Base-by-base conservation (phyloP, 2,113 vertebrate species). In the Leptobrachium ailaonicum region DNA sequence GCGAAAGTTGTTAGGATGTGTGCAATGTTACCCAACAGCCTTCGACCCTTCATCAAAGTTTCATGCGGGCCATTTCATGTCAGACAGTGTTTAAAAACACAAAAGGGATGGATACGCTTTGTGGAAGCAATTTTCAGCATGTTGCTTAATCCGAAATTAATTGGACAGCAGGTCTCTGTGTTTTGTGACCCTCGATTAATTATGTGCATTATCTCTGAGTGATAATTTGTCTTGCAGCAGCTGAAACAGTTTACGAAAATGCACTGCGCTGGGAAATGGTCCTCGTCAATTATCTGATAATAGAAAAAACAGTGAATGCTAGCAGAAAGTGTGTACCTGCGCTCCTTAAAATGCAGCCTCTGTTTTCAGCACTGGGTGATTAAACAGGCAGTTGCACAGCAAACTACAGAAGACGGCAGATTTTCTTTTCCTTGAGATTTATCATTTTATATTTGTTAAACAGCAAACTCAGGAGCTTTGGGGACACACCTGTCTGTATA, bases 141-240 rank as follows among this genome's bases (percentile, higher is more conserved):
- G 67, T 56, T 85, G 13, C 20, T 80, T 82, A 42, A 70, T 68
- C 79, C 12, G 42, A 40, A 58, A 7, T 64, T 73, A 82, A 54
- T 83, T 47, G 79, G 41, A 50, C 43, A 80, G 77, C 71, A 79
- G 5, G 50, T 58, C 54, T 44, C 71, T 20, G 13, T 85, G 73
- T 53, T 85, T 82, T 56, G 2, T 82, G 71, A 66, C 75, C 69
- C 68, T 56, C 5, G 77, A 0, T 72, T 66, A 83, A 10, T 79
- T 80, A 71, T 83, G 66, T 1, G 0, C 62, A 43, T 82, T 84
- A 4, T 75, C 86, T 86, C 71, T 82, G 66, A 82, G 43, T 64
- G 32, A 80, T 80, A 69, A 2, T 2, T 77, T 82, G 45, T 77
- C 11, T 77, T 86, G 45, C 13, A 68, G 66, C 13, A 68, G 56